These are phyloP conservation scores for Drosophila putrida DNA, from an alignment of 2,888 invertebrate species.

Conservation along the genomic window DNA sequence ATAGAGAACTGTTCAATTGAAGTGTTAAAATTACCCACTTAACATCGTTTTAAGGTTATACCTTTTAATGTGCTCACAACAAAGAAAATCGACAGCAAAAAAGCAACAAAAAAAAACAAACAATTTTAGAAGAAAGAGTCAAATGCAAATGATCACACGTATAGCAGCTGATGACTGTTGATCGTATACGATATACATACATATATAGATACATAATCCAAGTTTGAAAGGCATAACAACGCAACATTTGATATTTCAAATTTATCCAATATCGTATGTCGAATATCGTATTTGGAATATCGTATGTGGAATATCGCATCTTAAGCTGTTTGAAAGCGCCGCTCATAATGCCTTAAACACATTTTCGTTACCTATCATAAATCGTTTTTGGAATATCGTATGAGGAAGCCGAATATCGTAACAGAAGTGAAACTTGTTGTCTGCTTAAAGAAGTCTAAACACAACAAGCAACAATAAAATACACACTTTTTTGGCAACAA, in stretches of 20 bases:
- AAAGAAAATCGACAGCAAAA: constrained; percentile 1
- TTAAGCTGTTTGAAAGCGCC: too few species aligned
- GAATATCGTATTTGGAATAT: constrained; percentile 4
- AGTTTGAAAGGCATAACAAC: neutral
- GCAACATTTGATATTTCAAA: too few species aligned
- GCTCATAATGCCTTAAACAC: too few species aligned
- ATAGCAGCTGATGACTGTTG: constrained; percentile 19
- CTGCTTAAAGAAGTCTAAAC: too few species aligned
- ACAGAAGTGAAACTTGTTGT: too few species aligned
- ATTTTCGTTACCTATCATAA: too few species aligned
- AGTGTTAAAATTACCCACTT: constrained; percentile 79
- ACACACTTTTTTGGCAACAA: neutral
- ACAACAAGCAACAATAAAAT: too few species aligned
- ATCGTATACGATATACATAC: constrained; percentile 10
- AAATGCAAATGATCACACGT: constrained; percentile 37
- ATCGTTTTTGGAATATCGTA: neutral
- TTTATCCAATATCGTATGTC: too few species aligned
- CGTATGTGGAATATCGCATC: neutral
- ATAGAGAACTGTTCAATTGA: constrained; percentile 73
- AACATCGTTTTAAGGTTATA: constrained; percentile 77
- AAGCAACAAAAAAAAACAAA: neutral
- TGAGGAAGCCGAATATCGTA: too few species aligned
- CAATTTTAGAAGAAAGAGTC: constrained; percentile 7
- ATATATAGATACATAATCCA: neutral
- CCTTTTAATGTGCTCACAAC: constrained; percentile 61